phyloP scores from a whole-genome alignment of 1,140 invertebrate genomes.

The Zaprionus camerounensis region DNA sequence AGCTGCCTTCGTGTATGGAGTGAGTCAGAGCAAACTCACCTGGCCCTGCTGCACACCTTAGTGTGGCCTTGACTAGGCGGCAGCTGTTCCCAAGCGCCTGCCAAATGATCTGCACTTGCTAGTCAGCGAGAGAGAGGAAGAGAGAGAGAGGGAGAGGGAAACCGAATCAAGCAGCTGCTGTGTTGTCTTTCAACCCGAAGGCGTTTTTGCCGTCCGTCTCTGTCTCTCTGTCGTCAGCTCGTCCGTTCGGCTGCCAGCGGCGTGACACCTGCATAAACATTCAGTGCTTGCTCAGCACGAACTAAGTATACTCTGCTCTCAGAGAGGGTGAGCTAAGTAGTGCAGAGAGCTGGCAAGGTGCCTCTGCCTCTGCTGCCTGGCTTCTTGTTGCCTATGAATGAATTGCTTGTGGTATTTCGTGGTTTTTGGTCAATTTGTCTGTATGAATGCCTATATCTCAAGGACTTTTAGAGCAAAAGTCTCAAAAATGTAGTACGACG shows the following conservation, averaged over 20 bases:
- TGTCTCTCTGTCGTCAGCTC: constrained; percentile 4
- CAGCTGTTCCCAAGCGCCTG: constrained; percentile 57
- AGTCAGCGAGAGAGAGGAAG: constrained; percentile 11
- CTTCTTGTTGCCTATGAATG: too few relatives aligned
- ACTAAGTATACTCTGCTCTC: constrained; percentile 35
- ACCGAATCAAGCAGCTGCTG: constrained; percentile 53
- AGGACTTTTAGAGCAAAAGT: neutral
- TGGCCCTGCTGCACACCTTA: constrained; percentile 30
- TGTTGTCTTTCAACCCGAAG: constrained; percentile 37
- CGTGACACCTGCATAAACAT: constrained; percentile 78
- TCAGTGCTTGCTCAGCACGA: constrained; percentile 62
- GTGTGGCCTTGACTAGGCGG: constrained; percentile 61
- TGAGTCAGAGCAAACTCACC: constrained; percentile 54
- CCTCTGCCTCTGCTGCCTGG: accelerated
- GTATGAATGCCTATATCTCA: neutral
- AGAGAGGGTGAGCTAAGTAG: neutral
- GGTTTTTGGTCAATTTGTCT: neutral
- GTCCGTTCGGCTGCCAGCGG: constrained; percentile 46
- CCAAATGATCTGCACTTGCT: constrained; percentile 46
- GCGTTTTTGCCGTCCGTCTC: constrained; percentile 29
- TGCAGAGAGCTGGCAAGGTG: neutral
- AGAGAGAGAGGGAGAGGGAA: neutral
- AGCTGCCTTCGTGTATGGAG: constrained; percentile 3
- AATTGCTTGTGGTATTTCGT: too few relatives aligned
- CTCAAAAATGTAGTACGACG: neutral